Conservation (phyloP, 2,113 vertebrate genomes). For the Athene cunicularia region DNA sequence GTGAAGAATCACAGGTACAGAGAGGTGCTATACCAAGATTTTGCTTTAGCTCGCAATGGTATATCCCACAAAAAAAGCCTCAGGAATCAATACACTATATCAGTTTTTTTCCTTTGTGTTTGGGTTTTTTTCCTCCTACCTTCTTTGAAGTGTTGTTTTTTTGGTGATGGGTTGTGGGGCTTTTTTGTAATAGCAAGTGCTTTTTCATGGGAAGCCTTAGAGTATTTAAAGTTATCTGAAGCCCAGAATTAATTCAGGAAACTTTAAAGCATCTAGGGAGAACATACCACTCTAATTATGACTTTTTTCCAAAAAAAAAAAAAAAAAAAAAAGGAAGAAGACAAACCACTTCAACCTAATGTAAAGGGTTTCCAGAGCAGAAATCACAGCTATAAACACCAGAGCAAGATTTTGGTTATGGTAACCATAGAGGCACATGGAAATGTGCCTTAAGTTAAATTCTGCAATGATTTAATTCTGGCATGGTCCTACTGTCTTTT, state of each 20-base stretch:
- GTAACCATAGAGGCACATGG: neutral
- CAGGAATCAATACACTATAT: neutral
- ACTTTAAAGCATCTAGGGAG: neutral
- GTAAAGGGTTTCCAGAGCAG: neutral
- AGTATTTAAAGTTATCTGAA: neutral
- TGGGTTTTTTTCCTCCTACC: neutral
- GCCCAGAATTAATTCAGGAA: neutral
- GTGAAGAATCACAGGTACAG: neutral
- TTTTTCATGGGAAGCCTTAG: neutral
- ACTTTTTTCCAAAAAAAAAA: neutral
- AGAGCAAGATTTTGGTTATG: neutral
- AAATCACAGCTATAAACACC: neutral
- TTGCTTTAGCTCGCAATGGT: neutral
- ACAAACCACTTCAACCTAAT: rapidly evolving
- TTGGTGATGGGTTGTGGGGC: neutral
- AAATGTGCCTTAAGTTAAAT: neutral
- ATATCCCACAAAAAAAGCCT: no score
- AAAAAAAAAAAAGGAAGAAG: neutral
- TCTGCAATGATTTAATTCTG: neutral
- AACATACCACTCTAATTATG: neutral
- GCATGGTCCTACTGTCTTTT: neutral
- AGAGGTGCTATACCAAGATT: neutral
- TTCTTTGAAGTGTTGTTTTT: neutral
- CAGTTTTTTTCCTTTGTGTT: neutral
- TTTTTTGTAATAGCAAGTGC: neutral